These are phyloP conservation scores for Rhopalosiphum maidis DNA, from an alignment of 1,140 invertebrate species.

Conservation along the genomic window DNA sequence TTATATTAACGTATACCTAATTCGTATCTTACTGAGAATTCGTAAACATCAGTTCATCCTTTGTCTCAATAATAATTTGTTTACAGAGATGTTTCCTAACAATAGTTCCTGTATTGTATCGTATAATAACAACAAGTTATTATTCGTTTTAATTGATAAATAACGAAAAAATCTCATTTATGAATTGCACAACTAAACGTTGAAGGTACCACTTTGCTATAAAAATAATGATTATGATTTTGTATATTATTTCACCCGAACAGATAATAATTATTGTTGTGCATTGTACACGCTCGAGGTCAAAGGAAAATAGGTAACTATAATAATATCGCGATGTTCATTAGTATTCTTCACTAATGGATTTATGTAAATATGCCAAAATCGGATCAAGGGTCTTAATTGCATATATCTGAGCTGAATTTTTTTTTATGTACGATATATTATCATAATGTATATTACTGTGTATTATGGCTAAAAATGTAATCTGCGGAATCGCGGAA, in stretches of 20 bases:
- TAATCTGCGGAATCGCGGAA: background rate
- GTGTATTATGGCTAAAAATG: background rate
- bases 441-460: background rate
- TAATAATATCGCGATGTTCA: background rate
- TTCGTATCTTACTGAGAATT: background rate
- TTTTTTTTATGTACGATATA: background rate
- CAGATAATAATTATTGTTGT: conserved; percentile 12
- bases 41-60: background rate
- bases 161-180: background rate
- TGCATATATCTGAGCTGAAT: background rate
- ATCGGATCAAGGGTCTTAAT: conserved; percentile 7
- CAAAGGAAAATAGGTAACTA: background rate
- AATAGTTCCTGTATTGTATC: background rate
- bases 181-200: background rate
- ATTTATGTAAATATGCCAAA: background rate
- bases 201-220: background rate
- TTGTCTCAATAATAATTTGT: background rate
- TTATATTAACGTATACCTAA: background rate
- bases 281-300: background rate
- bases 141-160: background rate
- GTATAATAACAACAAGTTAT: background rate
- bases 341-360: background rate
- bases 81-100: background rate
- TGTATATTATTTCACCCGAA: background rate
- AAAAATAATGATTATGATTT: background rate